Evolutionary conservation across 2,888 invertebrate species (phyloP).

Genomic region (Teleogryllus oceanicus): DNA sequence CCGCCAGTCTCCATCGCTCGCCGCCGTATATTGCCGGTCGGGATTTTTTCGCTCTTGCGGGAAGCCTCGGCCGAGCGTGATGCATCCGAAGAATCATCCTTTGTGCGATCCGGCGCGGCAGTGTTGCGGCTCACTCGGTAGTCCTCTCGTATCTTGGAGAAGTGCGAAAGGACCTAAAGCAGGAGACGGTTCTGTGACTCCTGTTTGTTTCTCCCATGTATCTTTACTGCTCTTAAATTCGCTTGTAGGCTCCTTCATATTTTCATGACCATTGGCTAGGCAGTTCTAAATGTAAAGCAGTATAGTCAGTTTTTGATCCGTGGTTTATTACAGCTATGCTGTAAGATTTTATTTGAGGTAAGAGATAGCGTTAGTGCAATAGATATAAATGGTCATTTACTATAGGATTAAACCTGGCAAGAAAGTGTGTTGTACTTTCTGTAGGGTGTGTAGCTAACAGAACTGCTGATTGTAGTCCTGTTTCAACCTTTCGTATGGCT

Average conservation of each 20-base stretch:
- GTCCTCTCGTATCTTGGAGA: background rate
- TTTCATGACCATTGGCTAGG: conserved; percentile 4
- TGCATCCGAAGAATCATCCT: conserved; percentile 25
- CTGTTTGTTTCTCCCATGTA: background rate
- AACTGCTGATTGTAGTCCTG: background rate
- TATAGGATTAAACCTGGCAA: background rate
- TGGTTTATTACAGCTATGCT: conserved; percentile 3
- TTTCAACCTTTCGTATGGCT: conserved; percentile 11
- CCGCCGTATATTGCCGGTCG: conserved; percentile 32
- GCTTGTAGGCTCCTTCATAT: background rate
- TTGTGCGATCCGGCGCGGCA: conserved; percentile 23
- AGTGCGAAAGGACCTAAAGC: background rate
- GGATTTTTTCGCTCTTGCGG: conserved; percentile 32
- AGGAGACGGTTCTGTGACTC: background rate
- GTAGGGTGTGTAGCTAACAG: background rate
- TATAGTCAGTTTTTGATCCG: background rate
- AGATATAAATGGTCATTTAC: background rate
- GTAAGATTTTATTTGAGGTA: conserved; percentile 4
- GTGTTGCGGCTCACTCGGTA: conserved; percentile 12
- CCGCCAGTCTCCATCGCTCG: conserved; percentile 24
- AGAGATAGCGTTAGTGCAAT: background rate
- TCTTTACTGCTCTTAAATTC: background rate
- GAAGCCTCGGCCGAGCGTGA: conserved; percentile 31
- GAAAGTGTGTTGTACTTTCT: conserved; percentile 2
- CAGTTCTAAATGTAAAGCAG: conserved; percentile 6